Conservation (phyloP, 2,113 vertebrate species). For the Oxyura jamaicensis region DNA sequence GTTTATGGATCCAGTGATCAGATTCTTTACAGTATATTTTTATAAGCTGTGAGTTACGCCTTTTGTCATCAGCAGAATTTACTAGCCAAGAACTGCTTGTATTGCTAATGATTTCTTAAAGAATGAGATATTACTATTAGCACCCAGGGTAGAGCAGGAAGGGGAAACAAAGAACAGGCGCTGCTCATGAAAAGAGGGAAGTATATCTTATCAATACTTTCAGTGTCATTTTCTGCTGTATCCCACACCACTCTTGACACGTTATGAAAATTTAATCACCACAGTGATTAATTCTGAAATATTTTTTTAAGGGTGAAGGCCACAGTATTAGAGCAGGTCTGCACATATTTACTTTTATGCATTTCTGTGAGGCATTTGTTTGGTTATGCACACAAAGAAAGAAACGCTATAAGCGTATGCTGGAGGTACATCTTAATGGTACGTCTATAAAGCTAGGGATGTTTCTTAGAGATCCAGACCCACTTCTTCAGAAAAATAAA, state of each 20-base stretch:
- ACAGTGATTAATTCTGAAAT: not conserved
- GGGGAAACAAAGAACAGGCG: not conserved
- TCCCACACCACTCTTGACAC: not conserved
- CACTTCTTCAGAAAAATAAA: not conserved
- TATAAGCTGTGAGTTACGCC: not conserved
- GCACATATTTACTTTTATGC: not conserved
- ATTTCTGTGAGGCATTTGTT: not conserved
- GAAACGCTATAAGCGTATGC: not conserved
- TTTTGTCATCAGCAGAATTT: not conserved
- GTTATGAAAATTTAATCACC: not conserved
- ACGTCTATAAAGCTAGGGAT: not conserved
- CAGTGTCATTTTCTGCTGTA: not conserved
- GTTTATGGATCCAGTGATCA: not conserved
- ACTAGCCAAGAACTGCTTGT: not conserved
- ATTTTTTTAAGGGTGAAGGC: not conserved
- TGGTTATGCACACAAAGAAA: not conserved
- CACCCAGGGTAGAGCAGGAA: not conserved
- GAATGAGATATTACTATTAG: not conserved
- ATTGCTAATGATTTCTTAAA: not conserved
- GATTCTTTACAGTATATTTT: conserved; percentile 20
- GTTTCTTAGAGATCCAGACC: not conserved
- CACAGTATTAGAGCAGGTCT: not conserved
- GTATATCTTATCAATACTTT: not conserved
- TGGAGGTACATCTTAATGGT: not conserved
- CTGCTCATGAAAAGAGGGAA: not conserved